Evolutionary conservation across 2,113 vertebrate genomes (phyloP), one percentile per base, ranked within the genome.

Genomic region (Propithecus coquereli): DNA sequence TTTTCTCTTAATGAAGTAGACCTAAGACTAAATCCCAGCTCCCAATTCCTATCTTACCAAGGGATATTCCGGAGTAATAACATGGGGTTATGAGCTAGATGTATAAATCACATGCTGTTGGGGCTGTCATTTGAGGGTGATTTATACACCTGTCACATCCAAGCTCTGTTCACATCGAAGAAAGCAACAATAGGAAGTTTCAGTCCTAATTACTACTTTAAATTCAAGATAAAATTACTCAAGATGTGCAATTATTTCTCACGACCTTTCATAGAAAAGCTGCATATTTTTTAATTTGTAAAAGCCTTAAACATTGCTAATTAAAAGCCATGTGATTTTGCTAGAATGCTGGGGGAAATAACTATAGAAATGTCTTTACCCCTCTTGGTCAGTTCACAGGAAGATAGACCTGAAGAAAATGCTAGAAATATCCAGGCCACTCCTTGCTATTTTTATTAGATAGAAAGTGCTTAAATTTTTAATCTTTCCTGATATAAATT

Each of bases 401-500:
- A 45, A 25, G 37, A 34, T 6, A 37, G 40, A 23, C 6, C 34
- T 25, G 82, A 73, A 90, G 79, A 50, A 90, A 52, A 23, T 80
- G 30, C 63, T 52, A 16, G n/a, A 17, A 23, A 54, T 2, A 22
- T 12, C 9, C 18, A 65, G 84, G 23, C 32, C 52, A 37, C 6
- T 76, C 45, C 18, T 82, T 68, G 63, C 68, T 96, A 52, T 95
- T 89, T 95, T 91, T 86, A 79, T 71, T 86, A 25, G 17, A 68
- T 13, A 82, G 73, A 79, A 50, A 79, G 47, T 54, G 6, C 52
- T 92, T 91, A 73, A 90, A 66, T 57, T 94, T 96, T 94, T 68
- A 40, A 85, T 70, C 4, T 43, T 88, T 91, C 61, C 23, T 81
- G n/a, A 7, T 63, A 50, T 66, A 94, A 77, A 76, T 77, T 59